Evolutionary conservation across 2,113 vertebrate species (phyloP).

Genomic region (Mionectes macconnelli): DNA sequence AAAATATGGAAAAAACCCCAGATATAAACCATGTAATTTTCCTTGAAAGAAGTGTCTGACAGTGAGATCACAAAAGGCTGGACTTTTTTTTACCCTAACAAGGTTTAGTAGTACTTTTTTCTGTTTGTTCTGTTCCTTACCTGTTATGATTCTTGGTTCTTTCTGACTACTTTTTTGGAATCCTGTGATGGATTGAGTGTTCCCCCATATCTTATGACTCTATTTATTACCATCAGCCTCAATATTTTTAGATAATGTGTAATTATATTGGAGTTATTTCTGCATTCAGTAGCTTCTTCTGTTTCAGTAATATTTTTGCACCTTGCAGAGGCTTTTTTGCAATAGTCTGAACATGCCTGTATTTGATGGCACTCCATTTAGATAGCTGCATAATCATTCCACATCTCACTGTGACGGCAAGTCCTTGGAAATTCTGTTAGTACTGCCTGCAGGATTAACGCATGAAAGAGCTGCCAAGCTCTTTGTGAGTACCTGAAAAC

Average conservation of each 20-base stretch:
- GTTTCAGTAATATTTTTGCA: neutral
- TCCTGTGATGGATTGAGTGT: neutral
- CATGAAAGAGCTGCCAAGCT: neutral
- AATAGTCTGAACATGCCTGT: neutral
- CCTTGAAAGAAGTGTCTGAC: constrained; percentile 3
- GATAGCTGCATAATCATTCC: neutral
- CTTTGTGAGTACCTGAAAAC: neutral
- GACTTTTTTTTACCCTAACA: neutral
- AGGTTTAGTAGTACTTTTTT: neutral
- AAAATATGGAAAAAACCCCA: neutral
- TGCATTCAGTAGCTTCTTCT: neutral
- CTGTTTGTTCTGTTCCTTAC: neutral
- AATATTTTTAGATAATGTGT: neutral
- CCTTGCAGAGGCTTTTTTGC: neutral
- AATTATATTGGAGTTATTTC: neutral
- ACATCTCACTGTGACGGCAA: neutral
- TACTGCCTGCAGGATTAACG: neutral
- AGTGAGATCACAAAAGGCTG: neutral
- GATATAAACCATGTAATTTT: neutral
- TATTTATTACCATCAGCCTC: neutral
- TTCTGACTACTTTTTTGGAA: neutral
- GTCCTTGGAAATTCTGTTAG: neutral
- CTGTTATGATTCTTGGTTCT: neutral
- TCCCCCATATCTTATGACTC: neutral
- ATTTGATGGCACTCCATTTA: neutral